Base-by-base conservation (phyloP, 2,113 vertebrate species). In the Etia nguti region DNA sequence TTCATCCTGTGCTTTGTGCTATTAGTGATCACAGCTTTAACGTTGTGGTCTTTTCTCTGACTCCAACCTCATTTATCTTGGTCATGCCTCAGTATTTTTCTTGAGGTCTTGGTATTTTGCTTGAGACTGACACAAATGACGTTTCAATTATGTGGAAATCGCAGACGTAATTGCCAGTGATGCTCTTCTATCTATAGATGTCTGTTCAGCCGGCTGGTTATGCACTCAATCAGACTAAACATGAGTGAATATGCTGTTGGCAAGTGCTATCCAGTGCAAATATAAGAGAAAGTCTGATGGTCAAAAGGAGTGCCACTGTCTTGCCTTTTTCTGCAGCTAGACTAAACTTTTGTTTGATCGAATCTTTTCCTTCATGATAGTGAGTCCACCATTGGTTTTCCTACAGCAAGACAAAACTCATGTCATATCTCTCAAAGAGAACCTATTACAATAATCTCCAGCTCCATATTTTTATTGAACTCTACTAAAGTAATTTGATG, bases 91-190 rank as follows among this genome's bases (percentile, higher is more conserved):
- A 9, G 48, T 89, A 38, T 93, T 92, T 92, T 91, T 82, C 79
- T 93, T 92, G 80, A 92, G 65, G 84, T 90, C 88, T 92, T 86
- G 73, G 86, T 87, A 80, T 93, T 90, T 86, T 56, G 46, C 70
- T 54, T 18, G 54, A 92, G 2, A 89, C 81, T 75, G 87, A 93
- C 92, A 92, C 46, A 89, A 90, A 91, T 89, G 24, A 92, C 26
- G 48, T 85, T 83, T 90, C 87, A 92, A 89, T 93, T 88, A 91
- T 92, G 80, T 84, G 77, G 80, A 91, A 93, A 91, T 92, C 62
- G 68, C 55, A 18, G 54, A 38, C 62, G 5, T 88, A 84, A 93
- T 89, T 92, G 86, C 65, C 79, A 86, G 68, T 29, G 84, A 87
- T 87, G 80, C 86, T 90, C 31, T 41, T 34, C 54, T 59, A 86